Percentiles rank a stretch among this genome's conserved stretches.
phyloP scores from a whole-genome alignment of 1,140 invertebrate species.

The Pseudomyrmex concolor region DNA sequence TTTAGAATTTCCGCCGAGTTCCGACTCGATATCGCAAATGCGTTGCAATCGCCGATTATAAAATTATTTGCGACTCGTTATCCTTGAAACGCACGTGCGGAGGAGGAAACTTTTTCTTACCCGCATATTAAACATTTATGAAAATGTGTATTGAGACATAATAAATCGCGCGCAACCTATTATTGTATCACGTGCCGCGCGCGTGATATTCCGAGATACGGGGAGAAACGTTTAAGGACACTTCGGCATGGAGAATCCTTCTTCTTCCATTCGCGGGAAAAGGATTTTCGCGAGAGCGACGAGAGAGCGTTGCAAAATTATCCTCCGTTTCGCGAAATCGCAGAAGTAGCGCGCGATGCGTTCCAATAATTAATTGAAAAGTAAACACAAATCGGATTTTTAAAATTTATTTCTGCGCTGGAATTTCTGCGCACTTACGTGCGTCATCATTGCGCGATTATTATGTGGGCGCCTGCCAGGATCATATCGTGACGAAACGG shows the following conservation, averaged over 20 bases:
- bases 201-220: constrained; percentile 23
- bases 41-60: background rate
- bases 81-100: constrained; percentile 30
- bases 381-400: background rate
- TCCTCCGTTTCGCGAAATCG: background rate
- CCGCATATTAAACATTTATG: background rate
- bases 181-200: constrained; percentile 51
- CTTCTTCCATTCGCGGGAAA: too few species aligned
- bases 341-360: background rate
- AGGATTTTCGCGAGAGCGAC: too few species aligned
- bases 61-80: constrained; percentile 39
- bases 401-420: constrained; percentile 21
- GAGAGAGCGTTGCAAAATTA: too few species aligned
- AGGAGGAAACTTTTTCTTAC: constrained; percentile 14
- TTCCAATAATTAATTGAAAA: constrained; percentile 4
- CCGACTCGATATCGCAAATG: background rate
- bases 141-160: background rate
- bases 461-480: constrained; percentile 2
- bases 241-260: background rate
- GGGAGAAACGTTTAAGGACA: background rate
- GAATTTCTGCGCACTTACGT: too few species aligned
- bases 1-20: background rate
- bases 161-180: constrained; percentile 13
- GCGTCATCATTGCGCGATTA: background rate
- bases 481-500: background rate